Conservation (phyloP, 2,888 invertebrate genomes). For the Oconnorella tubifera region DNA sequence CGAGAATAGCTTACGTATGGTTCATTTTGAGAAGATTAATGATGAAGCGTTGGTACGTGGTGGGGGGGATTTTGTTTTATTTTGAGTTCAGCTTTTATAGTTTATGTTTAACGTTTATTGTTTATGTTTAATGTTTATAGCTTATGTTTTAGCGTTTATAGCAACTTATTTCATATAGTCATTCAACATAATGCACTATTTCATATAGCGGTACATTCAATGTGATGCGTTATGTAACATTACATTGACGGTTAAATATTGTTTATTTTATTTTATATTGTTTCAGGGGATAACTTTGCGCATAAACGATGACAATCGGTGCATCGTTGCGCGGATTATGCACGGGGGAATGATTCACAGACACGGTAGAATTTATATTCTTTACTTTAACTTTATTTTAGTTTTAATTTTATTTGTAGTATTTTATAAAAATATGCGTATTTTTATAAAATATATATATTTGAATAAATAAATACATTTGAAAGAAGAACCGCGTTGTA, state of each 20-base stretch:
- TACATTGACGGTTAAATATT: too few relatives aligned
- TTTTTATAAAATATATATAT: too few relatives aligned
- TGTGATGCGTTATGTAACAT: too few relatives aligned
- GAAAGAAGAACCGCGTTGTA: too few relatives aligned
- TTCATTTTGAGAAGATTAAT: slow-evolving; percentile 99
- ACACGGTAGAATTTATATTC: slow-evolving; percentile 57
- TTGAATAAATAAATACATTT: too few relatives aligned
- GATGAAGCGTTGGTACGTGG: slow-evolving; percentile 99
- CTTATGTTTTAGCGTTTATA: background rate
- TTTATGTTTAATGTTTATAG: too few relatives aligned
- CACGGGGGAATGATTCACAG: slow-evolving; percentile 17
- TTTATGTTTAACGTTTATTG: too few relatives aligned
- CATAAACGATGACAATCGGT: slow-evolving; percentile 12
- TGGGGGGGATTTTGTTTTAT: too few relatives aligned
- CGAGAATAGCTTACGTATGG: slow-evolving; percentile 69
- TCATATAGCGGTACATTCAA: too few relatives aligned
- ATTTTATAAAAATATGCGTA: too few relatives aligned
- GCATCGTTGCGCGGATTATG: slow-evolving; percentile 16
- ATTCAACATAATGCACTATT: background rate
- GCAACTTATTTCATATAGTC: background rate
- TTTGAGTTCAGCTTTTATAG: too few relatives aligned
- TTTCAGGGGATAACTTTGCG: slow-evolving; percentile 11
- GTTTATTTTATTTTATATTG: background rate
- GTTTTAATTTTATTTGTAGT: too few relatives aligned
- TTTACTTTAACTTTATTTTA: slow-evolving; percentile 95